Percentiles rank a stretch among this genome's conserved stretches.
Conservation (phyloP, 2,888 invertebrate genomes). For the Esperia sulphurella region DNA sequence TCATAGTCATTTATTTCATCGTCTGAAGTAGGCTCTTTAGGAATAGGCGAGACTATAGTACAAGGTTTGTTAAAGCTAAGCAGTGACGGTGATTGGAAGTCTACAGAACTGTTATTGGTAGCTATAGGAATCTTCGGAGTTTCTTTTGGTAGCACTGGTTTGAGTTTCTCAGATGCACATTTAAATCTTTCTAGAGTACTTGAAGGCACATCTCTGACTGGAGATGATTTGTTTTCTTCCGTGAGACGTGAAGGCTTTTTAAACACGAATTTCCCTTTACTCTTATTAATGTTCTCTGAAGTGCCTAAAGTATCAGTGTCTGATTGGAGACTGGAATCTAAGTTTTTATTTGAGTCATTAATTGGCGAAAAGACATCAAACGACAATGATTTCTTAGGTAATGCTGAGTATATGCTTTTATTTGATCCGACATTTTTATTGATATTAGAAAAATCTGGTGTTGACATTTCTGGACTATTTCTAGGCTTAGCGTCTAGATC, state of each 20-base stretch:
- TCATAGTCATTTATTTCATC: slow-evolving; percentile 35
- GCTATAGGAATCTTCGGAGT: slow-evolving; percentile 27
- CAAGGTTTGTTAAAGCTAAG: slow-evolving; percentile 38
- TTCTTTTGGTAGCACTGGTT: slow-evolving; percentile 44
- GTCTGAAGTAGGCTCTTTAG: slow-evolving; percentile 27
- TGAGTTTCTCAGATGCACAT: slow-evolving; percentile 51
- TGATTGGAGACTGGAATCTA: slow-evolving; percentile 34
- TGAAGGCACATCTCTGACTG: slow-evolving; percentile 46
- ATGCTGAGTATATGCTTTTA: slow-evolving; percentile 46
- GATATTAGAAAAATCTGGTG: slow-evolving; percentile 41
- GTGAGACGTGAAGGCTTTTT: slow-evolving; percentile 57
- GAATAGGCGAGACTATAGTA: slow-evolving; percentile 35
- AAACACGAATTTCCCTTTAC: slow-evolving; percentile 65
- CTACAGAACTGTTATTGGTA: slow-evolving; percentile 55
- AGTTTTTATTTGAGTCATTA: slow-evolving; percentile 25
- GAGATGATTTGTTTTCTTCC: slow-evolving; percentile 35
- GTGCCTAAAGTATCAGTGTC: slow-evolving; percentile 29
- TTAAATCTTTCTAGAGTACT: slow-evolving; percentile 58
- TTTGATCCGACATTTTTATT: slow-evolving; percentile 30
- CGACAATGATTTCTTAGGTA: slow-evolving; percentile 44
- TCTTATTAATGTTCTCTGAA: slow-evolving; percentile 36
- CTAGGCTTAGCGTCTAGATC: slow-evolving; percentile 31
- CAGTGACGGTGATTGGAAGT: slow-evolving; percentile 58
- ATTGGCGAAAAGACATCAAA: slow-evolving; percentile 47
- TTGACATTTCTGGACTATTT: slow-evolving; percentile 35